A percentile compares a stretch with the other conserved stretches of the same genome.
These are phyloP conservation scores for Monochamus alternatus DNA, from an alignment of 2,888 invertebrate species.

Conservation along the genomic window DNA sequence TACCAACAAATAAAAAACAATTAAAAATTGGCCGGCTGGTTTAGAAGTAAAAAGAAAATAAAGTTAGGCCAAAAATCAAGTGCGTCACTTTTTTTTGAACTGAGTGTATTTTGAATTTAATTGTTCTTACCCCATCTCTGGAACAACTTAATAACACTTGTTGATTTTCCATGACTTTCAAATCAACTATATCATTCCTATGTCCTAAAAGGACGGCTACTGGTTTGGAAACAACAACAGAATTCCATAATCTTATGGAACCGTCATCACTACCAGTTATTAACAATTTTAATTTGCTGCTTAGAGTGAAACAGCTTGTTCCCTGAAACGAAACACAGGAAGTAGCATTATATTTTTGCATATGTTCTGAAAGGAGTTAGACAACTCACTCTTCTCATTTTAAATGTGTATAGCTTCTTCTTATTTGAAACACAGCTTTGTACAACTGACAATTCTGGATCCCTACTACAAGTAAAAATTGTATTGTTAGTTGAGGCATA, in stretches of 20 bases:
- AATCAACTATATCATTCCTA: conserved; percentile 72
- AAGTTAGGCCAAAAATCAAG: neutral
- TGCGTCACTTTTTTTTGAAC: no score
- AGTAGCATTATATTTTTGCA: neutral
- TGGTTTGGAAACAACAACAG: conserved; percentile 68
- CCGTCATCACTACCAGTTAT: conserved; percentile 76
- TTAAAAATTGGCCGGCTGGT: no score
- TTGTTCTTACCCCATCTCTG: conserved; percentile 72
- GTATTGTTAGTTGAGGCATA: conserved; percentile 71
- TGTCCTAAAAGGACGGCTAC: conserved; percentile 67
- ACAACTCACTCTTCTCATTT: conserved; percentile 70
- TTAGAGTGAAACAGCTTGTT: conserved; percentile 74
- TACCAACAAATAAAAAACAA: no score
- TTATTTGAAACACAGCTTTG: conserved; percentile 71
- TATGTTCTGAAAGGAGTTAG: neutral
- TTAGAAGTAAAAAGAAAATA: no score
- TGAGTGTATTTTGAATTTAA: neutral
- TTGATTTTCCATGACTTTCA: conserved; percentile 72
- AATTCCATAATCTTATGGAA: conserved; percentile 75
- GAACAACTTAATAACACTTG: conserved; percentile 74
- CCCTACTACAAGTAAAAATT: conserved; percentile 75
- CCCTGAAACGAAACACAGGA: conserved; percentile 70
- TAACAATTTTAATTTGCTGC: conserved; percentile 71
- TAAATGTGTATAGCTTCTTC: conserved; percentile 73
- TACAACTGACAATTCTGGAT: conserved; percentile 72